phyloP scores from a whole-genome alignment of 2,888 invertebrate species.

The Callimorpha dominula region DNA sequence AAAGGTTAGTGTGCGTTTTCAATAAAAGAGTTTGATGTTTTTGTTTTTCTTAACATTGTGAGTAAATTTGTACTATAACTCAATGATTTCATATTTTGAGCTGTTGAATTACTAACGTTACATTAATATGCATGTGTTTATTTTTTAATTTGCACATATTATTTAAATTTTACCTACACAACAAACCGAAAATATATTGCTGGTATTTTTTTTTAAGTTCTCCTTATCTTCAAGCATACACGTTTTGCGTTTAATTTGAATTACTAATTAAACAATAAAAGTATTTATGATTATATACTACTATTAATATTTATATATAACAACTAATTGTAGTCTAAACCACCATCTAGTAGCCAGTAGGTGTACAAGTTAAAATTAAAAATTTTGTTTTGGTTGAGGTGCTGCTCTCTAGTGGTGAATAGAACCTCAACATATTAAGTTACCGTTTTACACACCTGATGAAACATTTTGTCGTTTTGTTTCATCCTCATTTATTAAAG shows the following conservation, averaged over 20 bases:
- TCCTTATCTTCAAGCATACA: background rate
- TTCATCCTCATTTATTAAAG: background rate
- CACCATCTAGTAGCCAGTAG: slow-evolving; percentile 18
- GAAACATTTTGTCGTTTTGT: background rate
- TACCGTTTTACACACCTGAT: too few species aligned
- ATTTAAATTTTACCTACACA: background rate
- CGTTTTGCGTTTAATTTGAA: background rate
- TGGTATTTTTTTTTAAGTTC: background rate
- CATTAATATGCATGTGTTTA: background rate
- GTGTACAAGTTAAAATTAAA: background rate
- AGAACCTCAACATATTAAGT: slow-evolving; percentile 13
- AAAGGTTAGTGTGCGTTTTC: slow-evolving; percentile 27
- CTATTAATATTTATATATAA: background rate
- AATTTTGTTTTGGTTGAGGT: slow-evolving; percentile 6
- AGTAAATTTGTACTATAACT: background rate
- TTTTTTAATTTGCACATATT: background rate
- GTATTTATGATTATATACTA: background rate
- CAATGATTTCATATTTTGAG: background rate
- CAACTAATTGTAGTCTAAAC: background rate
- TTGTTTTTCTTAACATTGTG: background rate
- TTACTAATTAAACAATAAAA: background rate
- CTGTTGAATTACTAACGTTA: background rate
- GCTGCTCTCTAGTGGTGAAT: slow-evolving; percentile 47
- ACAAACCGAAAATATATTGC: background rate
- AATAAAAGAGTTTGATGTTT: background rate